These are phyloP conservation scores for Microchrysa polita DNA, from an alignment of 2,888 invertebrate species.

Conservation along the genomic window DNA sequence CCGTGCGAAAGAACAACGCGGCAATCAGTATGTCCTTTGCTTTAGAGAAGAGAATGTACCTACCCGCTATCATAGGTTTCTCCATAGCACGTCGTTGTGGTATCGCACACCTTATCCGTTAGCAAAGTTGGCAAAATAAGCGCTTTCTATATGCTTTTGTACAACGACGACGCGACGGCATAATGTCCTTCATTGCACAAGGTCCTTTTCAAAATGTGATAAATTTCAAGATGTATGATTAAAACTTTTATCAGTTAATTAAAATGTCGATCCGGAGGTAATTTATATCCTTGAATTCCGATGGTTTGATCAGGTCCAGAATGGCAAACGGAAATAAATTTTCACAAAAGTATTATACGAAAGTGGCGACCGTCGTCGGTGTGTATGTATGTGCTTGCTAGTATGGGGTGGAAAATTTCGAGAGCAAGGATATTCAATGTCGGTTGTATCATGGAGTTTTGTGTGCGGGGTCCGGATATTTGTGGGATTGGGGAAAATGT, in stretches of 20 bases:
- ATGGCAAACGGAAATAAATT: constrained; percentile 37
- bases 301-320: constrained; percentile 22
- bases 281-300: constrained; percentile 48
- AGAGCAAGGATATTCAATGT: no score
- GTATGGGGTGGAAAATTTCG: no score
- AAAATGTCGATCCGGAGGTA: constrained; percentile 50
- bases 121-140: no score
- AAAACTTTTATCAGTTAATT: constrained; percentile 51
- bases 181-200: constrained; percentile 33
- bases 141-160: no score
- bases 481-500: no score
- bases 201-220: constrained; percentile 47
- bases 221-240: constrained; percentile 50
- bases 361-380: no score
- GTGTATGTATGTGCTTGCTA: no score
- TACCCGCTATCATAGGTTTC: background rate
- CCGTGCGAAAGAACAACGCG: background rate
- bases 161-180: no score
- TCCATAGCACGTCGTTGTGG: background rate
- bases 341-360: background rate
- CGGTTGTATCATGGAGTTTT: no score
- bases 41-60: background rate
- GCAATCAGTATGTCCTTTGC: constrained; percentile 18
- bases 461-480: no score
- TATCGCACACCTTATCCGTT: no score